Evolutionary conservation across 1,140 invertebrate species (phyloP).

Genomic region (Lasioglossum baleicum): DNA sequence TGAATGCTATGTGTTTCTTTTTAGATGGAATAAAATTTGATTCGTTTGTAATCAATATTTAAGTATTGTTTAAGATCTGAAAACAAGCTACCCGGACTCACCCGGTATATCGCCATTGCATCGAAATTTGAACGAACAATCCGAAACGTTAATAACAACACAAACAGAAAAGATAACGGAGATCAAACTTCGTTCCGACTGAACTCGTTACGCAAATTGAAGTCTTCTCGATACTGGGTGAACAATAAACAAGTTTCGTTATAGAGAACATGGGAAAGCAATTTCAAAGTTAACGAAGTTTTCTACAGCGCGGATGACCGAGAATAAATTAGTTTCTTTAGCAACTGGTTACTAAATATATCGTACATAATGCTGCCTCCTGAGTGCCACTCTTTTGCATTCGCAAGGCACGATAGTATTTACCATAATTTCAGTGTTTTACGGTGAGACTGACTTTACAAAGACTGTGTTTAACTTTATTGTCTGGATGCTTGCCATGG

Average conservation of each 20-base stretch:
- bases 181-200: too few relatives aligned
- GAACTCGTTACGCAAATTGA: not conserved
- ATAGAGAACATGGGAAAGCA: not conserved
- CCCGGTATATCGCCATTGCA: too few relatives aligned
- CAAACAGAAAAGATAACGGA: too few relatives aligned
- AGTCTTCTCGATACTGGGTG: not conserved
- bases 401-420: conserved; percentile 8
- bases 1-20: too few relatives aligned
- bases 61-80: too few relatives aligned
- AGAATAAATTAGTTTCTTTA: too few relatives aligned
- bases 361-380: not conserved
- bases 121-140: too few relatives aligned
- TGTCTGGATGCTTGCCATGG: conserved; percentile 36
- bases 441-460: not conserved
- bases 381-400: not conserved
- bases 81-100: too few relatives aligned
- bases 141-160: too few relatives aligned
- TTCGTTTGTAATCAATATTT: too few relatives aligned
- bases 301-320: not conserved
- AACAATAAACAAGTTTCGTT: not conserved
- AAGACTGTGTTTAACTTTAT: conserved; percentile 36
- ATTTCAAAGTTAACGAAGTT: not conserved
- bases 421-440: conserved; percentile 8
- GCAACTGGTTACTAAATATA: not conserved
- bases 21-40: too few relatives aligned